phyloP scores from a whole-genome alignment of 2,888 invertebrate genomes.

The Chouioia cunea region DNA sequence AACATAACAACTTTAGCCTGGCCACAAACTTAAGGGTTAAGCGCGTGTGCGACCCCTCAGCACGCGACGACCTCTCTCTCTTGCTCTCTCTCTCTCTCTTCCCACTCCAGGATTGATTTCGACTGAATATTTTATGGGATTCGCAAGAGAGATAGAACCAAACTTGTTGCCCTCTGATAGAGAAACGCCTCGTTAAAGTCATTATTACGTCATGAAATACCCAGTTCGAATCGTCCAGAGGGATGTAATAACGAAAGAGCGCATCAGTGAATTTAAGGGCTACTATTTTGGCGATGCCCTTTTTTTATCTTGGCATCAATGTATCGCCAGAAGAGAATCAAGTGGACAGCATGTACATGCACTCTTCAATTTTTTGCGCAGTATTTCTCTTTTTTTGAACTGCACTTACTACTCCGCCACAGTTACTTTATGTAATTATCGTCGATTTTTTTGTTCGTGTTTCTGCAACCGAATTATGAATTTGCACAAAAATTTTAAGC shows the following conservation, averaged over 20 bases:
- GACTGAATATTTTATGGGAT: slow-evolving; percentile 66
- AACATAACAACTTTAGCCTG: slow-evolving; percentile 68
- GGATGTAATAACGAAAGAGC: too few relatives aligned
- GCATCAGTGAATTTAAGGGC: too few relatives aligned
- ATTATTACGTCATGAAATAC: slow-evolving; percentile 57
- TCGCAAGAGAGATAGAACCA: slow-evolving; percentile 49
- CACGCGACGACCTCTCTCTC: neutral
- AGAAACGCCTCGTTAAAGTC: slow-evolving; percentile 60
- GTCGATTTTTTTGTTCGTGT: too few relatives aligned
- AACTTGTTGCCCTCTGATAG: slow-evolving; percentile 56
- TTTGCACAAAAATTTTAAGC: too few relatives aligned
- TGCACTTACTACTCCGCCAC: too few relatives aligned
- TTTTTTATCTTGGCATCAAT: neutral
- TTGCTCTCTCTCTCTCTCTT: slow-evolving; percentile 52
- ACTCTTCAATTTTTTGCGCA: too few relatives aligned
- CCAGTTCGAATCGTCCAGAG: too few relatives aligned
- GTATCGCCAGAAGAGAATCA: neutral
- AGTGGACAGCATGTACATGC: neutral
- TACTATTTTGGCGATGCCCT: slow-evolving; percentile 18
- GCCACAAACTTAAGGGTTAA: slow-evolving; percentile 69
- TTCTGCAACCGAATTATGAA: too few relatives aligned
- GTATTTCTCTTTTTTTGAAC: too few relatives aligned
- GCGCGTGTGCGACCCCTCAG: slow-evolving; percentile 61
- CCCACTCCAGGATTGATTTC: slow-evolving; percentile 63
- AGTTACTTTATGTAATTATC: too few relatives aligned